Evolutionary conservation across 2,113 vertebrate species (phyloP).

Genomic region (Polypterus bichir): DNA sequence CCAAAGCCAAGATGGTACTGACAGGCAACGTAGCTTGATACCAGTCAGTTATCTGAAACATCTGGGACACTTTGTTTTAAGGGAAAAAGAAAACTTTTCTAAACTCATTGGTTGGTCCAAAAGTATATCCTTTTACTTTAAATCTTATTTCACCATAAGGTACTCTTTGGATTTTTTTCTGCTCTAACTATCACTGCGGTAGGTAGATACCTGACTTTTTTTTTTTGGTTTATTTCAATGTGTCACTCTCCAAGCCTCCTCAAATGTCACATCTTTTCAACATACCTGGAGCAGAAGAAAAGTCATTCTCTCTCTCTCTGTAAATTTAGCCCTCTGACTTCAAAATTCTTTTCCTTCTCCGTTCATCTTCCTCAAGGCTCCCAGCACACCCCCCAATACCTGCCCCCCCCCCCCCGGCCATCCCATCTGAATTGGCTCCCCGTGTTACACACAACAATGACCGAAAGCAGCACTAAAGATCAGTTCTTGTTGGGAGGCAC

Average conservation of each 20-base stretch:
- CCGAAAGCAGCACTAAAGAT: conserved; percentile 30
- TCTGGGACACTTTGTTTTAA: too few relatives aligned
- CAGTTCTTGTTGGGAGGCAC: conserved; percentile 17
- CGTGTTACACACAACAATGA: conserved; percentile 26
- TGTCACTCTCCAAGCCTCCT: conserved; percentile 41
- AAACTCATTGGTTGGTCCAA: too few relatives aligned
- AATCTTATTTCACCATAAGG: too few relatives aligned
- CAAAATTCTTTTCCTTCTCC: neutral
- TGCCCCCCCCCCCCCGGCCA: neutral
- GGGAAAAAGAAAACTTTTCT: too few relatives aligned
- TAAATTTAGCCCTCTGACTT: neutral
- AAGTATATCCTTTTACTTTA: too few relatives aligned
- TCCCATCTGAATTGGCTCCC: conserved; percentile 23
- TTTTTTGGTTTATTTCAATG: conserved; percentile 37
- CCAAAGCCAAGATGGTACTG: conserved; percentile 12
- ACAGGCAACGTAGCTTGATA: too few relatives aligned
- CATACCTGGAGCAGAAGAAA: conserved; percentile 36
- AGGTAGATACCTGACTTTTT: conserved; percentile 42
- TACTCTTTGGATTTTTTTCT: too few relatives aligned
- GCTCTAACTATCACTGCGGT: conserved; percentile 37
- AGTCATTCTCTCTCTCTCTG: conserved; percentile 10
- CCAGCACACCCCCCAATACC: neutral
- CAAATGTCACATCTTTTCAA: conserved; percentile 58
- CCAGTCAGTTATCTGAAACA: too few relatives aligned
- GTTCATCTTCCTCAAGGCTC: neutral